These are phyloP conservation scores for Dromococcyx pavoninus DNA, from an alignment of 2,797 vertebrate species.

Conservation along the genomic window DNA sequence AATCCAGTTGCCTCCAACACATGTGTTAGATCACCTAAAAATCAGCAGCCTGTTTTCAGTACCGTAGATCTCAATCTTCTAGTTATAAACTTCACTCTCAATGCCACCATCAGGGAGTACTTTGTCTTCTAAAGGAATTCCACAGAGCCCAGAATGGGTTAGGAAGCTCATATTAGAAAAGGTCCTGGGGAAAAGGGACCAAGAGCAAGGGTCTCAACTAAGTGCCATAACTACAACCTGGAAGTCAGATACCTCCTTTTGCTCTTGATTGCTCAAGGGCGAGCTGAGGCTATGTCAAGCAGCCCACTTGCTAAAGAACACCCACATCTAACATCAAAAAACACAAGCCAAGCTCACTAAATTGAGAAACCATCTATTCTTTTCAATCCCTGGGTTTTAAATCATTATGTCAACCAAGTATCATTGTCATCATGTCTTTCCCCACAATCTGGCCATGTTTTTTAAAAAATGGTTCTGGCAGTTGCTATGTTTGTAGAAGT, in stretches of 20 bases:
- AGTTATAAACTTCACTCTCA: not conserved
- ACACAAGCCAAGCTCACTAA: not conserved
- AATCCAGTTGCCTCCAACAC: not conserved
- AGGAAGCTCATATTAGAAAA: not conserved
- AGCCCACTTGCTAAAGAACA: not conserved
- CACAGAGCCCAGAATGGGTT: not conserved
- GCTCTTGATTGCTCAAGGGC: not conserved
- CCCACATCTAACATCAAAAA: not conserved
- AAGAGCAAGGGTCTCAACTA: not conserved
- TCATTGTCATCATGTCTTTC: accelerated
- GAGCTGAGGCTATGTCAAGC: not conserved
- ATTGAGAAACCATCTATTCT: not conserved
- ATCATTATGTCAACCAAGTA: not conserved
- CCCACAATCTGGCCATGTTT: not conserved
- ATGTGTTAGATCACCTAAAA: not conserved
- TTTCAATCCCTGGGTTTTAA: not conserved
- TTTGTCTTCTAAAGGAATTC: not conserved
- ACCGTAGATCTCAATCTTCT: not conserved
- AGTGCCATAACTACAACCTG: not conserved
- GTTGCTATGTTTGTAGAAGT: not conserved
- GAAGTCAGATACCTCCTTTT: not conserved
- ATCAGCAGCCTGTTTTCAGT: not conserved
- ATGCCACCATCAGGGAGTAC: not conserved
- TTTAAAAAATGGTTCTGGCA: not conserved
- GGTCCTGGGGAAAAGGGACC: not conserved